phyloP scores from a whole-genome alignment of 2,797 vertebrate genomes.

The Myioborus miniatus region DNA sequence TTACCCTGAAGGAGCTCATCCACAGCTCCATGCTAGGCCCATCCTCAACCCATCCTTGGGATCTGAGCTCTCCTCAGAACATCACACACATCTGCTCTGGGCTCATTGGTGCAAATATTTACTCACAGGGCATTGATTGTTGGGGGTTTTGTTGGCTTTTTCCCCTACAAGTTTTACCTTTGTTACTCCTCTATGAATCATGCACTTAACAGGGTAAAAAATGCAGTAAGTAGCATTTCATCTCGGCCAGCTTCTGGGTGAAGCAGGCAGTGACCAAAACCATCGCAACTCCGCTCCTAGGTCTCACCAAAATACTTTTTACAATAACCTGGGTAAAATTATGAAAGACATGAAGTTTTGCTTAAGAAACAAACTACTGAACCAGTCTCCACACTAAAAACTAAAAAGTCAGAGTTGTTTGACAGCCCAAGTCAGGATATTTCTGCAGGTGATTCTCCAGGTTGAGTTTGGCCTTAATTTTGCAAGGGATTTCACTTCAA shows the following conservation, averaged over 20 bases:
- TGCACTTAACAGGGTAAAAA: not conserved
- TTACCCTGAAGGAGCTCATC: not conserved
- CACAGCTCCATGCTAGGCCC: not conserved
- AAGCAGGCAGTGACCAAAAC: slow-evolving; percentile 20
- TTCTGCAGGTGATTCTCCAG: not conserved
- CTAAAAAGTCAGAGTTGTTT: not conserved
- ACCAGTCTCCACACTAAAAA: not conserved
- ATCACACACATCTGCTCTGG: not conserved
- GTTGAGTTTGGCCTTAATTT: not conserved
- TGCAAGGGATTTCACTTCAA: not conserved
- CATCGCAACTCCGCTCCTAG: not conserved
- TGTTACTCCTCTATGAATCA: slow-evolving; percentile 4
- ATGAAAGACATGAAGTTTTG: not conserved
- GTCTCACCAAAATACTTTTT: slow-evolving; percentile 15
- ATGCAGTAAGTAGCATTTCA: not conserved
- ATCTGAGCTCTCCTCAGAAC: not conserved
- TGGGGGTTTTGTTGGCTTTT: not conserved
- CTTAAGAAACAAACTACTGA: not conserved
- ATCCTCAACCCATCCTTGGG: not conserved
- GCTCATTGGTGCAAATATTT: not conserved
- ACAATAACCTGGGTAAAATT: not conserved
- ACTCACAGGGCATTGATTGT: not conserved
- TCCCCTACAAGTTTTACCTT: not conserved
- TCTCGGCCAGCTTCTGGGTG: slow-evolving; percentile 13
- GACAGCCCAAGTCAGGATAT: not conserved